These are phyloP conservation scores for Trematomus bernacchii DNA, from an alignment of 2,797 vertebrate genomes.

Conservation along the genomic window DNA sequence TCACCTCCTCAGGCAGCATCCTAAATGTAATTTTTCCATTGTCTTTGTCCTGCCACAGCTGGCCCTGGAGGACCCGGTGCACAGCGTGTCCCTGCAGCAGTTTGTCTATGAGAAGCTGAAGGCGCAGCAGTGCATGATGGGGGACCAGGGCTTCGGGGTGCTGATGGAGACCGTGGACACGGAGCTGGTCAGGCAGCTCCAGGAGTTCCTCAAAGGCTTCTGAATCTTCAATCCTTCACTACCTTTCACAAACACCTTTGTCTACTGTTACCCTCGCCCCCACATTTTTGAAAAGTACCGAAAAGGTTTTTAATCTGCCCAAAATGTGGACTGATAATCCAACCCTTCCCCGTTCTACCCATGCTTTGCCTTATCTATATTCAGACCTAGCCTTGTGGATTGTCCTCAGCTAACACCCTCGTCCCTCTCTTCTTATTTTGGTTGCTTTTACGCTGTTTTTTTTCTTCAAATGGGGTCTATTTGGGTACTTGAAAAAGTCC, in stretches of 20 bases:
- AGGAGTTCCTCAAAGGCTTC: slow-evolving; percentile 94
- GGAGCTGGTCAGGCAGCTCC: slow-evolving; percentile 94
- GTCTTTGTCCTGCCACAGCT: slow-evolving; percentile 81
- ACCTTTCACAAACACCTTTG: slow-evolving; percentile 55
- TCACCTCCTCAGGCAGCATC: background rate
- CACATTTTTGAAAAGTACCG: slow-evolving; percentile 43
- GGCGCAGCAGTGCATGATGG: slow-evolving; percentile 92
- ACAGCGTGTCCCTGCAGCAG: slow-evolving; percentile 95
- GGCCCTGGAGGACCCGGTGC: slow-evolving; percentile 95
- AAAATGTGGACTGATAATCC: slow-evolving; percentile 44
- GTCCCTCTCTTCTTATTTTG: slow-evolving; percentile 36
- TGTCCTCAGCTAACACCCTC: slow-evolving; percentile 49
- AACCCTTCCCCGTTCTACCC: slow-evolving; percentile 55
- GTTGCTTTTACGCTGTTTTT: slow-evolving; percentile 31
- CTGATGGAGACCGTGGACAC: slow-evolving; percentile 98
- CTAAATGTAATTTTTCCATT: slow-evolving; percentile 1
- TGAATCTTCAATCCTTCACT: slow-evolving; percentile 70
- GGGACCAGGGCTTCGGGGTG: slow-evolving; percentile 91
- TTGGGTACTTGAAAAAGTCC: slow-evolving; percentile 45
- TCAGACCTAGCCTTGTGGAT: slow-evolving; percentile 58
- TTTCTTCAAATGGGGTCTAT: slow-evolving; percentile 39
- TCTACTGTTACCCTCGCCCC: slow-evolving; percentile 39
- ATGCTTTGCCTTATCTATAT: slow-evolving; percentile 78
- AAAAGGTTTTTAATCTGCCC: slow-evolving; percentile 49
- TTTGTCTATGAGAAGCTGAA: slow-evolving; percentile 97